Percentiles rank a stretch among this genome's conserved stretches.
phyloP scores from a whole-genome alignment of 1,140 invertebrate genomes.

The Drosophila serrata region DNA sequence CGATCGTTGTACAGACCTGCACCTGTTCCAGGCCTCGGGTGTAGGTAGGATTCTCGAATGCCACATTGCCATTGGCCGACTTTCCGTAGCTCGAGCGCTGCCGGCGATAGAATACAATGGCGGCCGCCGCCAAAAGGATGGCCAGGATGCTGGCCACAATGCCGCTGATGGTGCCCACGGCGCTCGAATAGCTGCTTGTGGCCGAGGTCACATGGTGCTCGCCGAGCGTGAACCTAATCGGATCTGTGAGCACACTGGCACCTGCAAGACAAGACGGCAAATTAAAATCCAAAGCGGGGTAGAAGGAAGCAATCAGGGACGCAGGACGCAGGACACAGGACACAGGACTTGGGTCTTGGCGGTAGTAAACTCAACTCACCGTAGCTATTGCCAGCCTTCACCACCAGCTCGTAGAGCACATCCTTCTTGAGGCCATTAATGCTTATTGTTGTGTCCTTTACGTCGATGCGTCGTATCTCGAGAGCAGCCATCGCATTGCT shows the following conservation, averaged over 20 bases:
- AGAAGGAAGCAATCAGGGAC: background rate
- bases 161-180: slow-evolving; percentile 88
- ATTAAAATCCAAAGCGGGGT: slow-evolving; percentile 55
- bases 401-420: slow-evolving; percentile 91
- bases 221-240: slow-evolving; percentile 90
- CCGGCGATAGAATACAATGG: slow-evolving; percentile 89
- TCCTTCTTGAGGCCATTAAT: slow-evolving; percentile 90
- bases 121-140: slow-evolving; percentile 87
- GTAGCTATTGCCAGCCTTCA: slow-evolving; percentile 92
- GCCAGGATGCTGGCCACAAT: slow-evolving; percentile 89
- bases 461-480: slow-evolving; percentile 89
- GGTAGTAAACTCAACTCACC: slow-evolving; percentile 84
- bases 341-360: too few species aligned
- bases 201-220: slow-evolving; percentile 89
- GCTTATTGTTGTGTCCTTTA: slow-evolving; percentile 89
- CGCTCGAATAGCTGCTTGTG: slow-evolving; percentile 86
- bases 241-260: slow-evolving; percentile 90
- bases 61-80: slow-evolving; percentile 87
- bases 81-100: slow-evolving; percentile 87
- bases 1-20: slow-evolving; percentile 87
- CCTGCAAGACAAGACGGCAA: slow-evolving; percentile 86
- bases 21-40: slow-evolving; percentile 90
- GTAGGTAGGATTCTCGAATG: slow-evolving; percentile 95
- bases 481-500: slow-evolving; percentile 50
- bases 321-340: background rate